Base-by-base conservation (phyloP, 2,797 vertebrate genomes). In the Neosilurus hyrtlii region DNA sequence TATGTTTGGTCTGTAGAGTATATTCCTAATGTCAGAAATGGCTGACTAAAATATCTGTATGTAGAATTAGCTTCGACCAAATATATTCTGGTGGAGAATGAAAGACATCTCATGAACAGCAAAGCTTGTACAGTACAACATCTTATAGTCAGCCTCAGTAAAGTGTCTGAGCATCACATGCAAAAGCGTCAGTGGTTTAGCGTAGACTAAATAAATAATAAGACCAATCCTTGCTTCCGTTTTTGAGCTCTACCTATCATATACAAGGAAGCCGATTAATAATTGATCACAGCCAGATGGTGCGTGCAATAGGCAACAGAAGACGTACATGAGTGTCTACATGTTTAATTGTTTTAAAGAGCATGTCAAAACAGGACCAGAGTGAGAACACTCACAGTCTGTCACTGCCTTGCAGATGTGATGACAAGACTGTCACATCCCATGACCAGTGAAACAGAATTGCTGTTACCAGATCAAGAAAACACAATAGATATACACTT, bases 301-400 rank as follows among this genome's bases (percentile, higher is more conserved):
- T 92, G 89, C 90, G 89, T 92, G 93, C 86, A 87, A 91, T 90
- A 93, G 92, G 92, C 93, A 94, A 94, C 93, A 94, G 92, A 92
- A 94, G 92, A 93, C 91, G 90, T 93, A 95, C 94, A 94, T 93
- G 90, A 94, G 91, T 91, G 90, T 91, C 93, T 93, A 93, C 93
- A 94, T 94, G 93, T 94, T 95, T 94, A 95, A 95, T 95, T 95
- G 94, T 94, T 94, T 94, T 94, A 94, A 93, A 94, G 92, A 93
- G 93, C 93, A 91, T 94, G 94, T 95, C 92, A 94, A 93, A 94
- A 87, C 94, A 94, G 92, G 92, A 92, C 89, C 83, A 89, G 89
- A 91, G 93, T 91, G 89, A 90, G 86, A 81, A 90, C 89, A 89
- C 84, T 86, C 81, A 89, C 85, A 88, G 86, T 89, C 90, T 90